These are phyloP conservation scores for Achlya flavicornis DNA, from an alignment of 2,888 invertebrate genomes.

Conservation along the genomic window DNA sequence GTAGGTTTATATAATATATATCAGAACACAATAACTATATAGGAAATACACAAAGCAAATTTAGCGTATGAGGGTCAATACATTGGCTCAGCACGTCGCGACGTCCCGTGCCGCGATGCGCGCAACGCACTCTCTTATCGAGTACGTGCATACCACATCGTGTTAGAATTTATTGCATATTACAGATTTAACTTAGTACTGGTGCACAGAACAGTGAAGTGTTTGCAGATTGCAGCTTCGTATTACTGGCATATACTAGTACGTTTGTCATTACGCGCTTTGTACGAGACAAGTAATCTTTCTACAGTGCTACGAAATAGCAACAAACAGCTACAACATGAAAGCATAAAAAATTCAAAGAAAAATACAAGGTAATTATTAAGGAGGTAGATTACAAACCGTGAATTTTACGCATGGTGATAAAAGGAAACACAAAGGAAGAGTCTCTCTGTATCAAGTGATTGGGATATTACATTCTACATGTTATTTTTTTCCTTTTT, in stretches of 20 bases:
- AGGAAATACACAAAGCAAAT: neutral
- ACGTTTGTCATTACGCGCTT: neutral
- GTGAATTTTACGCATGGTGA: neutral
- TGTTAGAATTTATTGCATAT: constrained; percentile 20
- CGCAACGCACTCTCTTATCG: constrained; percentile 10
- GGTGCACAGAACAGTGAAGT: constrained; percentile 20
- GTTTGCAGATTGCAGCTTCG: constrained; percentile 9
- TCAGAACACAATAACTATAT: neutral
- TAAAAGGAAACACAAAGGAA: neutral
- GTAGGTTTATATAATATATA: neutral
- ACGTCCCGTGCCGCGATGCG: neutral
- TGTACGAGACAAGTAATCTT: neutral
- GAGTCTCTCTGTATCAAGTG: neutral
- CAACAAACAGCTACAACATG: neutral
- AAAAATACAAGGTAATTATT: neutral
- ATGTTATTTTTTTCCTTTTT: neutral
- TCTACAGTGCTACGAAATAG: neutral
- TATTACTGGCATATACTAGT: neutral
- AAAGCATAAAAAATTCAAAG: neutral
- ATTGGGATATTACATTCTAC: neutral
- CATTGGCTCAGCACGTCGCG: neutral
- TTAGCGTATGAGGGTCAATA: constrained; percentile 1
- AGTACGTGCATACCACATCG: constrained; percentile 13
- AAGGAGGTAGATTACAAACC: constrained; percentile 4
- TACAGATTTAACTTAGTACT: constrained; percentile 10